Conservation (phyloP, 2,888 invertebrate species). For the Chloromyia formosa region DNA sequence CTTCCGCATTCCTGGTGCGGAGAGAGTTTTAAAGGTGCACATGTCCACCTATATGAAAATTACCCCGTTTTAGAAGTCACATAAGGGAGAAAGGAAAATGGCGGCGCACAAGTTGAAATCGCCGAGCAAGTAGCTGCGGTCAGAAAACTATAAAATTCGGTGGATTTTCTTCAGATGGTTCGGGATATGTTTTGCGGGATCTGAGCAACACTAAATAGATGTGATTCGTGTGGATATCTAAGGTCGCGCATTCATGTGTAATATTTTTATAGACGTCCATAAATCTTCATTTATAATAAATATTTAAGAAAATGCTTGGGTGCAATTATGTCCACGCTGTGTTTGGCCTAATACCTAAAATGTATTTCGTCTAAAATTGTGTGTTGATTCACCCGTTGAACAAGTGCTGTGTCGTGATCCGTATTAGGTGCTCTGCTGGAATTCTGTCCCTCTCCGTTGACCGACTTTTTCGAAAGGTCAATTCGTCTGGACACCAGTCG, state of each 20-base stretch:
- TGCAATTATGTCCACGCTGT: conserved; percentile 10
- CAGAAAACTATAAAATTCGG: conserved; percentile 44
- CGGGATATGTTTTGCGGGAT: conserved; percentile 46
- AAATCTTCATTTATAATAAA: too few relatives aligned
- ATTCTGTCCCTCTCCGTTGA: not conserved
- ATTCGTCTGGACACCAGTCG: not conserved
- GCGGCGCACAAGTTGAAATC: conserved; percentile 49
- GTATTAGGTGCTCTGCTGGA: not conserved
- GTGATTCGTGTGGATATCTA: not conserved
- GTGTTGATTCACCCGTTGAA: not conserved
- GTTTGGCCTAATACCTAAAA: conserved; percentile 20
- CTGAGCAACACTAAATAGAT: not conserved
- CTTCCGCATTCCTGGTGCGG: not conserved
- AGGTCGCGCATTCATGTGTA: not conserved
- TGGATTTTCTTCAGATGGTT: conserved; percentile 36
- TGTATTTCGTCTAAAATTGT: conserved; percentile 8
- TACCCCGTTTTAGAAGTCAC: not conserved
- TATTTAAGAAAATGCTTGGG: conserved; percentile 4
- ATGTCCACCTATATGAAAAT: not conserved
- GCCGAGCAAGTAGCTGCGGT: conserved; percentile 47
- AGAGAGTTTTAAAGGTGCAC: not conserved
- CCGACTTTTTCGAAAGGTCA: not conserved
- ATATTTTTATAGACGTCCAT: too few relatives aligned
- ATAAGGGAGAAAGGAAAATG: conserved; percentile 45
- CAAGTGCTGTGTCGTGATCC: not conserved